Evolutionary conservation across 2,113 vertebrate species (phyloP).

Genomic region (Sorex araneus): DNA sequence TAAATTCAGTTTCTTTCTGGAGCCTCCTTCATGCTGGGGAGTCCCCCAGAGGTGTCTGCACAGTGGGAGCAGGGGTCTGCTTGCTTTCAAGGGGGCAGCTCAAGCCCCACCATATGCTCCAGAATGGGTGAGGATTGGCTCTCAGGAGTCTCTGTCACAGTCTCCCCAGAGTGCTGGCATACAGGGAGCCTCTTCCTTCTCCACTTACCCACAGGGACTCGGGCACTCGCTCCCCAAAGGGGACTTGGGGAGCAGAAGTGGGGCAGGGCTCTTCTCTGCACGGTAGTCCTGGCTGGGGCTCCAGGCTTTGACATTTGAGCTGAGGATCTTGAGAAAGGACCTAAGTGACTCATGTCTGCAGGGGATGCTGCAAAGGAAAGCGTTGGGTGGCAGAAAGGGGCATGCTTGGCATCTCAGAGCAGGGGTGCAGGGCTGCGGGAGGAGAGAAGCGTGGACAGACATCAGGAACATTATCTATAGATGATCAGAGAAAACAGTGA

Average conservation of each 20-base stretch:
- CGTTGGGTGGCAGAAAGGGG: not conserved
- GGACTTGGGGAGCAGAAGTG: not conserved
- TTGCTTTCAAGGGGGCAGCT: not conserved
- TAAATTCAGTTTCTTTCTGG: conserved; percentile 22
- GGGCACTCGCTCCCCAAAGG: not conserved
- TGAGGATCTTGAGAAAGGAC: not conserved
- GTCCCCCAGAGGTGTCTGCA: too few species aligned
- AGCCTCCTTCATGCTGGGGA: not conserved
- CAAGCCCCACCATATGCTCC: too few species aligned
- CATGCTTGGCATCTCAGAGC: not conserved
- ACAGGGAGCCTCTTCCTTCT: conserved; percentile 45
- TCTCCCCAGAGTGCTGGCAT: not conserved
- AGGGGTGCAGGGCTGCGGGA: not conserved
- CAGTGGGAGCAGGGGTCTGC: not conserved
- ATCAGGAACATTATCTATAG: not conserved
- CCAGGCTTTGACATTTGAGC: conserved; percentile 45
- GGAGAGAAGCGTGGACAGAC: not conserved
- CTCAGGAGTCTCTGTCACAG: not conserved
- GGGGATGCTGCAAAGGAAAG: not conserved
- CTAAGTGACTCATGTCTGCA: not conserved
- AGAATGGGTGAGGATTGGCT: too few species aligned
- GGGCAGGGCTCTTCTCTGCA: not conserved
- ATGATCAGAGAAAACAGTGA: not conserved
- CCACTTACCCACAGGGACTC: conserved; percentile 17
- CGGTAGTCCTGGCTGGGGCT: conserved; percentile 20